Evolutionary conservation across 2,797 vertebrate genomes (phyloP), one percentile per base, ranked within the genome.

Genomic region (Falco biarmicus): DNA sequence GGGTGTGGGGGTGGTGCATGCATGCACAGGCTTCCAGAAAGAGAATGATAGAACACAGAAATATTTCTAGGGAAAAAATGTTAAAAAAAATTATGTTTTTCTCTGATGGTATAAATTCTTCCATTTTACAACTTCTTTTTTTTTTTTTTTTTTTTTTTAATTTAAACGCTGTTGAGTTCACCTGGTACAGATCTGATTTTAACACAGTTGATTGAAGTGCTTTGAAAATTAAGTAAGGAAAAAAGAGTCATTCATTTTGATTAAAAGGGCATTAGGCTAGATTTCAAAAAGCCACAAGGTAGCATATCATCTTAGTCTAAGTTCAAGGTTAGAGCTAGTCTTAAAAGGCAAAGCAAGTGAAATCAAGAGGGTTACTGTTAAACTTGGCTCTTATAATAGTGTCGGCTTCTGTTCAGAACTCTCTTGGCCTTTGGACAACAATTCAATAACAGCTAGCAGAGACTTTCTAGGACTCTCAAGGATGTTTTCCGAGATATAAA

Each of bases 381-480:
- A 96, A 95, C 74, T 94, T 96, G 88, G 92, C 92, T 76, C 85
- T 84, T 73, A 31, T 11, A 94, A 87, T 76, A 60, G 39, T 47
- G 54, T 89, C 83, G 5, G 83, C 87, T 96, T 95, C 69, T 84
- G 83, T 88, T 94, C 84, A 93, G 90, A 95, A 78, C 69, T 91
- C 80, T 90, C 63, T 95, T 95, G 89, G 95, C 94, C 89, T 95
- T 85, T 91, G 85, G 94, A 93, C 94, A 94, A 93, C 51, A 96
- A 96, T 96, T 95, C 95, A 96, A 82, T 95, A 94, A 95, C 59
- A 79, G 61, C 69, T 69, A 94, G 31, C 80, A 94, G 84, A 95
- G 61, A 88, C 93, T 95, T 95, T 97, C 95, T 93, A 96, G 93
- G 93, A 95, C 93, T 95, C 91, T 96, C 95, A 97, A 95, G 91